Percentiles rank a stretch among this genome's conserved stretches.
Evolutionary conservation across 2,113 vertebrate genomes (phyloP).

Genomic region (Eretmochelys imbricata): DNA sequence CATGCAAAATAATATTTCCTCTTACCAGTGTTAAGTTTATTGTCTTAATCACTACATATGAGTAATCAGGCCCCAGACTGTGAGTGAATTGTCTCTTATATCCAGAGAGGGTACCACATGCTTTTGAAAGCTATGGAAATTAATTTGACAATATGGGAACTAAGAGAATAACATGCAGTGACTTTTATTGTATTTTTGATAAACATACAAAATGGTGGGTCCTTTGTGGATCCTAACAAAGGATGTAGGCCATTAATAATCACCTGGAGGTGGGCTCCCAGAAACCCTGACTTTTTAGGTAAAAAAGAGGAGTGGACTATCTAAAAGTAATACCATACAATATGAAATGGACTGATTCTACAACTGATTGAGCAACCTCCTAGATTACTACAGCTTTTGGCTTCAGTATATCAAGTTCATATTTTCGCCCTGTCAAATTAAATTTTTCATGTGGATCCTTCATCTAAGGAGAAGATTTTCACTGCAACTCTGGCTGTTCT

Average conservation of each 20-base stretch:
- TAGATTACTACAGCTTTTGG: conserved; percentile 42
- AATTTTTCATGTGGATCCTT: background rate
- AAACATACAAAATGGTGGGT: conserved; percentile 20
- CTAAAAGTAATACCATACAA: background rate
- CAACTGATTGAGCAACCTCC: conserved; percentile 29
- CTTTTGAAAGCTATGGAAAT: conserved; percentile 38
- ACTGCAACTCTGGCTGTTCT: conserved; percentile 57
- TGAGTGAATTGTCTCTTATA: conserved; percentile 26
- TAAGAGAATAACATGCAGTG: conserved; percentile 19
- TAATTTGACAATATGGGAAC: conserved; percentile 20
- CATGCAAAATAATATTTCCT: background rate
- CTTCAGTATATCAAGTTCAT: conserved; percentile 58
- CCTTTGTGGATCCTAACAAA: conserved; percentile 44
- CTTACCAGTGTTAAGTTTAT: background rate
- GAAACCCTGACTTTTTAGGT: conserved; percentile 18
- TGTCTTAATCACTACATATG: background rate
- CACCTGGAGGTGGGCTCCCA: conserved; percentile 12
- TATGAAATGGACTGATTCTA: conserved; percentile 55
- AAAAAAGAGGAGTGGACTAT: background rate
- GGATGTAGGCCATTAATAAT: conserved; percentile 18
- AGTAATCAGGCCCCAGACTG: conserved; percentile 22
- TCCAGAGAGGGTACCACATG: conserved; percentile 1
- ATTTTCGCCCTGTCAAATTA: conserved; percentile 62
- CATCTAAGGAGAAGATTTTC: conserved; percentile 39
- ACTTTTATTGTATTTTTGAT: conserved; percentile 55